Evolutionary conservation across 2,888 invertebrate genomes (phyloP).

Genomic region (Trypoxylon attenuatum): DNA sequence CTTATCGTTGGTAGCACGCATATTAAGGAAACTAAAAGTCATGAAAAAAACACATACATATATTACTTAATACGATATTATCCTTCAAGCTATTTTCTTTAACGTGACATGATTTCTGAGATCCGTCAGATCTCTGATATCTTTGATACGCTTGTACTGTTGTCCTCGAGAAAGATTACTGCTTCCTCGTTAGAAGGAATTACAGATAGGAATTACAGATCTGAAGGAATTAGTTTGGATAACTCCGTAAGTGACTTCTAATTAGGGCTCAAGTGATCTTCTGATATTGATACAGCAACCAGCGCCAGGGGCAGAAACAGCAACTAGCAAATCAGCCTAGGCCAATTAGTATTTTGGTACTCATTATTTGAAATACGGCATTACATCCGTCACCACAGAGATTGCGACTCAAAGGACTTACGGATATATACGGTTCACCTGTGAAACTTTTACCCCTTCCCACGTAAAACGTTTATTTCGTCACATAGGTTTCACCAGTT

Average conservation of each 20-base stretch:
- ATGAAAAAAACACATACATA: too few species aligned
- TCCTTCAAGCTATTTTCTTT: too few species aligned
- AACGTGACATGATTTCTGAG: too few species aligned
- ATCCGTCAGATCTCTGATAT: too few species aligned
- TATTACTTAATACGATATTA: too few species aligned
- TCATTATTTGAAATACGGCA: constrained; percentile 8
- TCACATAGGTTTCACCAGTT: constrained; percentile 40
- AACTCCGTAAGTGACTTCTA: too few species aligned
- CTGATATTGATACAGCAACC: background rate
- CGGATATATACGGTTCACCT: constrained; percentile 12
- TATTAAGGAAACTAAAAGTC: too few species aligned
- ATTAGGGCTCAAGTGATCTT: background rate
- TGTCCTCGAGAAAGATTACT: too few species aligned
- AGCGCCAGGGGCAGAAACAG: background rate
- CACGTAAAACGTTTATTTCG: constrained; percentile 30
- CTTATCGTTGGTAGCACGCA: too few species aligned
- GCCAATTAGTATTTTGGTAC: background rate
- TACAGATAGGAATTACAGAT: too few species aligned
- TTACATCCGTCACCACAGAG: constrained; percentile 7
- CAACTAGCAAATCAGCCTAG: background rate
- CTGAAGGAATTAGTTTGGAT: too few species aligned
- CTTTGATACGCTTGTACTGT: too few species aligned
- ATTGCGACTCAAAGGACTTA: constrained; percentile 30
- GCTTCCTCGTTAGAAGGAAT: constrained; percentile 14
- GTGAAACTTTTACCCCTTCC: constrained; percentile 33